Base-by-base conservation (phyloP, 1,140 invertebrate species). In the Drosophila seguyi region DNA sequence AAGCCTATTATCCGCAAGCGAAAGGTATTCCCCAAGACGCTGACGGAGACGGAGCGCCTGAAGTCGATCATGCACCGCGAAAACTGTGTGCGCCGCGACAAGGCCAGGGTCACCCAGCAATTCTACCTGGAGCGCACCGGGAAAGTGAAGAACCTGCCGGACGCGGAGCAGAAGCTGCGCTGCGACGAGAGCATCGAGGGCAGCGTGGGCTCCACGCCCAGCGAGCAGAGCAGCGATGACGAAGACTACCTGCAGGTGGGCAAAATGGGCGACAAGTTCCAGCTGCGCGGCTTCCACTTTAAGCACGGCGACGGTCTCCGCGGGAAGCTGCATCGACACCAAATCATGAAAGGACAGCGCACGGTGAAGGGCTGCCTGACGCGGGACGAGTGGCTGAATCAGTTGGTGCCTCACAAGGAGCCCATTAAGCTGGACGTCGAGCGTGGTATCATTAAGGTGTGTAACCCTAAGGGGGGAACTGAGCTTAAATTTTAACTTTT, bases 241-340 rank as follows among this genome's bases (percentile, higher is more conserved):
- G 91, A 92, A 55, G 91, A 92, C 44, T 76, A 75, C n/a, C 53
- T 92, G 18, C 41, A 81, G 52, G 92, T 92, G n/a, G 92, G 92
- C 25, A 84, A 91, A 20, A 74, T 82, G 6, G 85, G 75, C 0
- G 80, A 82, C 29, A 66, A 79, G 18, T 92, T 85, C 29, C 79
- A 82, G 50, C 56, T 92, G 20, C 75, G 92, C 0, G 92, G 92
- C 39, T 92, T 91, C 39, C 91, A 92, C 38, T 92, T 84, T 36
- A 92, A 92, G 60, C 76, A 90, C 10, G 91, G 81, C 31, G 79
- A 90, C 4, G 76, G 77, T 0, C 34, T 92, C 13, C 85, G 90
- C 0, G 91, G 91, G 3, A 92, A 92, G 56, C 48, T 87, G n/a
- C 82, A 91, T 58, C 79, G 83, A 8, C 74, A 74, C 22, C 87